phyloP scores from a whole-genome alignment of 2,113 vertebrate species.

The Rhodinocichla rosea region DNA sequence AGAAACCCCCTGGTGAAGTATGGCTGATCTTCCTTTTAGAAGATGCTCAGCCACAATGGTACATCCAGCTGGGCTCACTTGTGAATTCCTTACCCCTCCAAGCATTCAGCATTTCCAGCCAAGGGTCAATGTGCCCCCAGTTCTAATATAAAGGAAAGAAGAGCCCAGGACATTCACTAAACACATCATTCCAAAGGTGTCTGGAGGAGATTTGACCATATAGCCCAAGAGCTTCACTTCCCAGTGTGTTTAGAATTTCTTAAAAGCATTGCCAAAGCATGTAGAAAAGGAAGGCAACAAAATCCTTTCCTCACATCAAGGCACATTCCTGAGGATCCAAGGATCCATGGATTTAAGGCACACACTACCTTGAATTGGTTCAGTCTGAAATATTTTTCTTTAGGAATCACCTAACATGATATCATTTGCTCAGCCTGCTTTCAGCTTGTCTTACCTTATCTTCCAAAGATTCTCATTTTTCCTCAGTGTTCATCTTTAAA shows the following conservation, averaged over 20 bases:
- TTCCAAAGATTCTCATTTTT: background rate
- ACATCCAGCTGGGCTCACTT: background rate
- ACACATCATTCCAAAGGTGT: background rate
- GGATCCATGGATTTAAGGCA: background rate
- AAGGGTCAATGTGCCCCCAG: background rate
- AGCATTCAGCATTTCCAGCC: background rate
- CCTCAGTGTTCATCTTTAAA: background rate
- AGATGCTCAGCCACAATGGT: background rate
- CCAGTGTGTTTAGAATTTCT: fast-evolving
- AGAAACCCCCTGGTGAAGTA: background rate
- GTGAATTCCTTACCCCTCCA: background rate
- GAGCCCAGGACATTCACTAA: background rate
- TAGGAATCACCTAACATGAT: background rate
- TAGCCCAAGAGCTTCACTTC: background rate
- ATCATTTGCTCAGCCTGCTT: background rate
- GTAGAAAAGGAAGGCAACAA: background rate
- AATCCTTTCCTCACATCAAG: background rate
- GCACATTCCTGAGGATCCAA: background rate
- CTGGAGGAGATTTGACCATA: background rate
- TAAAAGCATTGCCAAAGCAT: background rate
- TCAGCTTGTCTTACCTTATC: background rate
- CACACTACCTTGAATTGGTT: background rate
- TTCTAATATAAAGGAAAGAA: background rate
- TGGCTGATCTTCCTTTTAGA: background rate
- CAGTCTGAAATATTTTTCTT: background rate